A percentile compares a stretch with the other conserved stretches of the same genome.
Evolutionary conservation across 2,113 vertebrate genomes (phyloP).

Genomic region (Antechinus flavipes): DNA sequence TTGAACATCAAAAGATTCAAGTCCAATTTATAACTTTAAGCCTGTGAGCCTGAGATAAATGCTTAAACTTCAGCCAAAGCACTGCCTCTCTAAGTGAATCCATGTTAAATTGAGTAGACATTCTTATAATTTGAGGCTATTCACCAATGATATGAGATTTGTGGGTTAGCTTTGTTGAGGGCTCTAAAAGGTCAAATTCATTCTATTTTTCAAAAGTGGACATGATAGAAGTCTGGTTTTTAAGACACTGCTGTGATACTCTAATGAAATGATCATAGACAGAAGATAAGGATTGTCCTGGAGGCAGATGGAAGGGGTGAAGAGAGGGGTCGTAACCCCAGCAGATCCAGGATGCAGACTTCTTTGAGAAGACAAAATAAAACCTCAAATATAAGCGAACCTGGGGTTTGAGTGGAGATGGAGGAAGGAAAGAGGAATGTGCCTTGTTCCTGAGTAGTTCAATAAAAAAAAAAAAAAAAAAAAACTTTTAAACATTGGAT

Average conservation of each 20-base stretch:
- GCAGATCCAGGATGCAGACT: neutral
- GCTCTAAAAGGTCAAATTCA: constrained; percentile 45
- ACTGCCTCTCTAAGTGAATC: neutral
- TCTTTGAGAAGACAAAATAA: neutral
- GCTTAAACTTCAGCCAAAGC: constrained; percentile 54
- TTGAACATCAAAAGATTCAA: constrained; percentile 68
- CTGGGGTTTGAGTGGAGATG: neutral
- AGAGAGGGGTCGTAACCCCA: neutral
- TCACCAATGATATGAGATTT: neutral
- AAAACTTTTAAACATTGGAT: neutral
- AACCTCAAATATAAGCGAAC: neutral
- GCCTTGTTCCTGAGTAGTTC: neutral
- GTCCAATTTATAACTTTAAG: constrained; percentile 57
- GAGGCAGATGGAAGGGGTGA: neutral
- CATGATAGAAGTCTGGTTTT: constrained; percentile 24
- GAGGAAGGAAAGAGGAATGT: neutral
- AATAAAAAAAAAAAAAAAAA: neutral
- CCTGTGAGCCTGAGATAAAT: constrained; percentile 25
- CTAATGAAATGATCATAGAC: neutral
- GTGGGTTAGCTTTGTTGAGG: neutral
- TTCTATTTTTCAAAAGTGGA: constrained; percentile 44
- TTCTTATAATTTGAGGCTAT: constrained; percentile 17
- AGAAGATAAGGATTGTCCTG: neutral
- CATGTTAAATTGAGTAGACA: constrained; percentile 5
- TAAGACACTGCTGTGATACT: neutral